Evolutionary conservation across 2,888 invertebrate species (phyloP).

Genomic region (Gisinianus flammeolus): DNA sequence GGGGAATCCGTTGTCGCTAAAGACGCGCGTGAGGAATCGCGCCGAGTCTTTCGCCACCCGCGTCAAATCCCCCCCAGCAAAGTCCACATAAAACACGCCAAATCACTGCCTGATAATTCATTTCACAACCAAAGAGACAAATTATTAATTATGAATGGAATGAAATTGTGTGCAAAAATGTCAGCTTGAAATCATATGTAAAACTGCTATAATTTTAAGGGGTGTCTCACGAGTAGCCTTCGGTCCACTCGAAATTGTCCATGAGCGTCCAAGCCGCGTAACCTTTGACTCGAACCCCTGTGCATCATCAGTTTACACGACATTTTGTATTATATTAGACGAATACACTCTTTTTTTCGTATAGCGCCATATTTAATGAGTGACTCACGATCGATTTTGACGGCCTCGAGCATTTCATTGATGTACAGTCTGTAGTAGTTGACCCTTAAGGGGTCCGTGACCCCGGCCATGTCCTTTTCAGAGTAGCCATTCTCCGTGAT

Average conservation of each 20-base stretch:
- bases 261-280: conserved; percentile 52
- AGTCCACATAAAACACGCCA: conserved; percentile 43
- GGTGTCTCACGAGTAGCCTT: conserved; percentile 48
- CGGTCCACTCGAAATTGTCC: conserved; percentile 49
- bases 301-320: too few relatives aligned
- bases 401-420: conserved; percentile 54
- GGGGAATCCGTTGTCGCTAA: conserved; percentile 52
- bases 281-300: conserved; percentile 50
- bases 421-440: conserved; percentile 55
- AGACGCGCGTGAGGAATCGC: conserved; percentile 56
- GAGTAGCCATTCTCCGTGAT: conserved; percentile 45
- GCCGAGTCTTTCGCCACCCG: conserved; percentile 60
- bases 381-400: conserved; percentile 52
- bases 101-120: conserved; percentile 35
- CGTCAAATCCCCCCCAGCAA: conserved; percentile 29
- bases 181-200: neutral
- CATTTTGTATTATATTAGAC: too few relatives aligned
- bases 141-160: neutral
- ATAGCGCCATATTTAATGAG: too few relatives aligned
- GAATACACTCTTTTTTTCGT: too few relatives aligned
- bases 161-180: too few relatives aligned
- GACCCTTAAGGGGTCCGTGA: conserved; percentile 54
- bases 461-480: conserved; percentile 13
- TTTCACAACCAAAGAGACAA: neutral
- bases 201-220: too few relatives aligned